A percentile compares a stretch with the other conserved stretches of the same genome.
These are phyloP conservation scores for Ophraella communa DNA, from an alignment of 2,888 invertebrate species.

Conservation along the genomic window DNA sequence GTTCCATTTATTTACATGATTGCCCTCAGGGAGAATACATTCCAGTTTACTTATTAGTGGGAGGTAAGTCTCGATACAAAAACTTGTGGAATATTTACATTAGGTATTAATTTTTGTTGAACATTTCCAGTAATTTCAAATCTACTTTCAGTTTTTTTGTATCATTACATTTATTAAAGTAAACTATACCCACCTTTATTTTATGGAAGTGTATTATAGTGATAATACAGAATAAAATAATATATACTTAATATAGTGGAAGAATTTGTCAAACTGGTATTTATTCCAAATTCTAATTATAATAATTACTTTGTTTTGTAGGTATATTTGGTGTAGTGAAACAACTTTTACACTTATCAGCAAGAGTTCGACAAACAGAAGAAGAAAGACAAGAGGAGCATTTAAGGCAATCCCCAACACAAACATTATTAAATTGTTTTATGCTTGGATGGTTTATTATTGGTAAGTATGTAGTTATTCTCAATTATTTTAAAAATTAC, in stretches of 20 bases:
- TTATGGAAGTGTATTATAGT: too few relatives aligned
- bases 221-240: too few relatives aligned
- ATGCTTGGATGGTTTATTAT: constrained; percentile 74
- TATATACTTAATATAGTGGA: too few relatives aligned
- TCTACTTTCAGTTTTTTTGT: too few relatives aligned
- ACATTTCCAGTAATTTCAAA: too few relatives aligned
- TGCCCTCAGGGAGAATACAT: constrained; percentile 72
- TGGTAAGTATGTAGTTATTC: constrained; percentile 59
- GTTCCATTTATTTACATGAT: constrained; percentile 68
- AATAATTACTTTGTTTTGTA: constrained; percentile 24
- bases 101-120: too few relatives aligned
- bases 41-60: constrained; percentile 72
- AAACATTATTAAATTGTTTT: constrained; percentile 68
- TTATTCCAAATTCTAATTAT: too few relatives aligned
- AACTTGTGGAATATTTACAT: too few relatives aligned
- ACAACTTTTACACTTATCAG: constrained; percentile 66
- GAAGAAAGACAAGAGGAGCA: constrained; percentile 65
- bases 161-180: too few relatives aligned
- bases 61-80: constrained; percentile 56
- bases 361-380: constrained; percentile 63
- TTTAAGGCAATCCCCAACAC: constrained; percentile 63
- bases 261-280: too few relatives aligned
- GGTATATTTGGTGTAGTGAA: constrained; percentile 71
- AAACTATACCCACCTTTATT: too few relatives aligned
- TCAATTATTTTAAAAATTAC: too few relatives aligned